Evolutionary conservation across 2,888 invertebrate species (phyloP).

Genomic region (Stenodera caucasica): DNA sequence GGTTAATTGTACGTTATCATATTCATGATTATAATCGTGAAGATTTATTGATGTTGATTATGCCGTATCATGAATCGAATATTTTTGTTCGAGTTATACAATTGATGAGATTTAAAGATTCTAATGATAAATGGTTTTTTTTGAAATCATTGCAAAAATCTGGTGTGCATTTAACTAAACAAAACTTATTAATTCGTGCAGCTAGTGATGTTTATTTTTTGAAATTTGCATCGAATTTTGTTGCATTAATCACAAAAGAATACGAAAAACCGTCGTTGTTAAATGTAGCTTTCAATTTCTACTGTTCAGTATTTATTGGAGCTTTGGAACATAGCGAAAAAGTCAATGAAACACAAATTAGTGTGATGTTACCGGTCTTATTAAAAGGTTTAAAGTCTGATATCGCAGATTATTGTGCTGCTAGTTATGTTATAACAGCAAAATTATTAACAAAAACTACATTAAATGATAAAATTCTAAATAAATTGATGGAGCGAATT

Average conservation of each 20-base stretch:
- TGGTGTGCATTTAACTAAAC: conserved; percentile 73
- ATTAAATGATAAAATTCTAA: conserved; percentile 61
- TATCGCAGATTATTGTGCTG: conserved; percentile 70
- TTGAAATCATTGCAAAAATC: conserved; percentile 71
- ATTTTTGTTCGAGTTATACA: conserved; percentile 84
- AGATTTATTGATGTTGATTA: conserved; percentile 74
- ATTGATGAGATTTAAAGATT: conserved; percentile 66
- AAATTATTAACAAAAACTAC: conserved; percentile 68
- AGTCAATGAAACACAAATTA: conserved; percentile 64
- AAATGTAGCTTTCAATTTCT: conserved; percentile 78
- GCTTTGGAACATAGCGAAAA: conserved; percentile 63
- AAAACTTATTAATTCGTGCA: conserved; percentile 73
- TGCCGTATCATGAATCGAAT: conserved; percentile 93
- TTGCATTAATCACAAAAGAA: conserved; percentile 62
- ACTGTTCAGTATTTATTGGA: conserved; percentile 74
- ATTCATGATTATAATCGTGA: conserved; percentile 88
- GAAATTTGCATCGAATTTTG: conserved; percentile 64
- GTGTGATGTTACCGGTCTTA: conserved; percentile 71
- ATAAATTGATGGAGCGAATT: conserved; percentile 64
- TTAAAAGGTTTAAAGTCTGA: conserved; percentile 70
- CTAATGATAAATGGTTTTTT: conserved; percentile 75
- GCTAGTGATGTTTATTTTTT: conserved; percentile 65
- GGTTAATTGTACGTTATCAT: conserved; percentile 88
- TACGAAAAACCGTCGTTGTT: conserved; percentile 64
- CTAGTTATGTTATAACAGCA: conserved; percentile 73